Evolutionary conservation across 2,113 vertebrate species (phyloP).

Genomic region (Cercopithecus mona): DNA sequence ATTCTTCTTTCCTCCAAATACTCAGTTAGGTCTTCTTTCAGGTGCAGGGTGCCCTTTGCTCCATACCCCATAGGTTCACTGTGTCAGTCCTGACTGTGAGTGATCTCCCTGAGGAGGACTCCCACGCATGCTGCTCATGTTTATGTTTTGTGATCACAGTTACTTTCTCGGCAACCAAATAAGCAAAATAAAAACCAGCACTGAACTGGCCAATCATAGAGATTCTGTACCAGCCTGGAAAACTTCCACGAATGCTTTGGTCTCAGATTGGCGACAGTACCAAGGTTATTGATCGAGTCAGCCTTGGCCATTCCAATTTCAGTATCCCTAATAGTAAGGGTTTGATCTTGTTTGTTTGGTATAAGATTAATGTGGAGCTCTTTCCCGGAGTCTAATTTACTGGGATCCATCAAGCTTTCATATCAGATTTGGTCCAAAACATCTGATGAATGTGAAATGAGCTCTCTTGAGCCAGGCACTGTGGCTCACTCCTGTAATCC

Average conservation of each 20-base stretch:
- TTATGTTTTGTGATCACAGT: conserved; percentile 90
- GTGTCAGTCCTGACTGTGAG: conserved; percentile 88
- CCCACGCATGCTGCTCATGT: conserved; percentile 90
- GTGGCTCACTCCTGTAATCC: too few species aligned
- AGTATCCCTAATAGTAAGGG: conserved; percentile 88
- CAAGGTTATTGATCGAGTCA: conserved; percentile 90
- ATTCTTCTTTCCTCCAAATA: conserved; percentile 88
- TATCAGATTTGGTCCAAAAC: conserved; percentile 90
- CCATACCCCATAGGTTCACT: conserved; percentile 87
- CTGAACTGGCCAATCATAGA: conserved; percentile 92
- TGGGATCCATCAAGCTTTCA: conserved; percentile 89
- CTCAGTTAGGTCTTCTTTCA: conserved; percentile 90
- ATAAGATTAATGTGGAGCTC: conserved; percentile 89
- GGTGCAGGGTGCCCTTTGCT: conserved; percentile 89
- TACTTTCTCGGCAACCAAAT: conserved; percentile 89
- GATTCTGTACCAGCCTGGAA: conserved; percentile 89
- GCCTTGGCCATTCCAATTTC: conserved; percentile 92
- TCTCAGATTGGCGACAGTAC: conserved; percentile 90
- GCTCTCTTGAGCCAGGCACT: too few species aligned
- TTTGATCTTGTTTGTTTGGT: conserved; percentile 88
- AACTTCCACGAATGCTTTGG: conserved; percentile 91
- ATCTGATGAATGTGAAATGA: conserved; percentile 88
- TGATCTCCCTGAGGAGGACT: conserved; percentile 89
- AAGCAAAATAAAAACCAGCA: conserved; percentile 90
- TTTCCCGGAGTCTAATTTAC: conserved; percentile 89